Evolutionary conservation across 1,140 invertebrate species (phyloP).

Genomic region (Hormaphis cornu): DNA sequence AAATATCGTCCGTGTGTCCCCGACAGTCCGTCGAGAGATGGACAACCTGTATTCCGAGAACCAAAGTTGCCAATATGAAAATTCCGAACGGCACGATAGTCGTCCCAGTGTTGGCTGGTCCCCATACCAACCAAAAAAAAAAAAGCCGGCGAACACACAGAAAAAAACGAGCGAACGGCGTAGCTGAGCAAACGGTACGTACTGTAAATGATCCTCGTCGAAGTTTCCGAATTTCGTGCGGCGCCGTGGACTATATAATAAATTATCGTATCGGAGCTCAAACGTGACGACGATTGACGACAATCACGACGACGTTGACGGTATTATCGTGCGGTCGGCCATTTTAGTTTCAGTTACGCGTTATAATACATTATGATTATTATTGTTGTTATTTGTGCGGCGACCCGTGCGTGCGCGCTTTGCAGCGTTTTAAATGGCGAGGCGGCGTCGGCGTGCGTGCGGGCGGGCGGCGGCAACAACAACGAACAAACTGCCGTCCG

Average conservation of each 20-base stretch:
- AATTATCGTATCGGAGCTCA: background rate
- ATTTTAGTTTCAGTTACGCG: conserved; percentile 5
- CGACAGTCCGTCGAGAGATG: conserved; percentile 9
- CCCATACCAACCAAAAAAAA: conserved; percentile 28
- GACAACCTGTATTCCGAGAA: conserved; percentile 25
- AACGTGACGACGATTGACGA: background rate
- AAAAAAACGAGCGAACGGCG: background rate
- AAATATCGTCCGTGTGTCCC: background rate
- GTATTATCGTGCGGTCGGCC: background rate
- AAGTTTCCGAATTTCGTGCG: too few species aligned
- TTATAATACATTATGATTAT: too few species aligned
- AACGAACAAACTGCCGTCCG: too few species aligned
- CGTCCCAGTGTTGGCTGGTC: conserved; percentile 29
- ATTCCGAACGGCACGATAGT: conserved; percentile 26
- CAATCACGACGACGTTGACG: background rate
- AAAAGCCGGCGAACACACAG: background rate
- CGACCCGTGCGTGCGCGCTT: background rate
- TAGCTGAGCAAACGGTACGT: background rate
- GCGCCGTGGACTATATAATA: too few species aligned
- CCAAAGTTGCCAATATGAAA: conserved; percentile 32
- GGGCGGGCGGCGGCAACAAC: background rate
- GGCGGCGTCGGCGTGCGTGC: background rate
- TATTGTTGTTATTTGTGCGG: too few species aligned
- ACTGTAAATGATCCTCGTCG: too few species aligned
- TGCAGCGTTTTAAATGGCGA: too few species aligned